These are phyloP conservation scores for Nesidiocoris tenuis DNA, from an alignment of 2,888 invertebrate species.

Conservation along the genomic window DNA sequence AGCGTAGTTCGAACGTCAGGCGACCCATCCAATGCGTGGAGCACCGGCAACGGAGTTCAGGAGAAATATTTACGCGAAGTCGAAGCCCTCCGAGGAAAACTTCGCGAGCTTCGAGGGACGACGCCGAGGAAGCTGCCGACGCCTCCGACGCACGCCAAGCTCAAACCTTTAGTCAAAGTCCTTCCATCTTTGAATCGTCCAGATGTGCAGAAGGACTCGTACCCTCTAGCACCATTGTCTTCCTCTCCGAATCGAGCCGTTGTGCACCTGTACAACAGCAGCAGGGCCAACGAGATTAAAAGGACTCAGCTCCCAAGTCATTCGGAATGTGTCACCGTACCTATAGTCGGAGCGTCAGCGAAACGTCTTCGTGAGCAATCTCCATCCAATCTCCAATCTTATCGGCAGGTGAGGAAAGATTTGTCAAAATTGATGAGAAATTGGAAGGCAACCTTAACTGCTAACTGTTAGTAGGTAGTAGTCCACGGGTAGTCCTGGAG, in stretches of 20 bases:
- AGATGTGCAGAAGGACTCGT: not conserved
- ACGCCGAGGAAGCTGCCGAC: constrained; percentile 32
- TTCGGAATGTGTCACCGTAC: constrained; percentile 13
- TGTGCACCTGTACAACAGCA: not conserved
- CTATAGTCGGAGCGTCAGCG: constrained; percentile 11
- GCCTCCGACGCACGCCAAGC: constrained; percentile 21
- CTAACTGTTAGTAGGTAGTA: no score
- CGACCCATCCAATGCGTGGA: constrained; percentile 6
- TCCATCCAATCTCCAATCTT: constrained; percentile 35
- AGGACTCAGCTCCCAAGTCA: not conserved
- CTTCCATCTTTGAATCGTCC: not conserved
- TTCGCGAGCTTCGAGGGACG: constrained; percentile 48
- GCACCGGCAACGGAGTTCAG: constrained; percentile 45
- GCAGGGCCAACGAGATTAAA: not conserved
- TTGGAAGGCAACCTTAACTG: no score
- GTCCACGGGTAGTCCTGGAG: no score
- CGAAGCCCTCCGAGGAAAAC: constrained; percentile 50
- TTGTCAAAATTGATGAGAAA: no score
- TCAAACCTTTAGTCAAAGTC: not conserved
- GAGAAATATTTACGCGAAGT: constrained; percentile 51
- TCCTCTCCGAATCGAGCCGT: not conserved
- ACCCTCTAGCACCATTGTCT: not conserved
- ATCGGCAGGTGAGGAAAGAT: constrained; percentile 14
- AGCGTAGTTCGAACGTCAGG: not conserved
- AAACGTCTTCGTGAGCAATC: constrained; percentile 46